A percentile compares a stretch with the other conserved stretches of the same genome.
These are phyloP conservation scores for Antitype chi DNA, from an alignment of 2,888 invertebrate species.

Conservation along the genomic window DNA sequence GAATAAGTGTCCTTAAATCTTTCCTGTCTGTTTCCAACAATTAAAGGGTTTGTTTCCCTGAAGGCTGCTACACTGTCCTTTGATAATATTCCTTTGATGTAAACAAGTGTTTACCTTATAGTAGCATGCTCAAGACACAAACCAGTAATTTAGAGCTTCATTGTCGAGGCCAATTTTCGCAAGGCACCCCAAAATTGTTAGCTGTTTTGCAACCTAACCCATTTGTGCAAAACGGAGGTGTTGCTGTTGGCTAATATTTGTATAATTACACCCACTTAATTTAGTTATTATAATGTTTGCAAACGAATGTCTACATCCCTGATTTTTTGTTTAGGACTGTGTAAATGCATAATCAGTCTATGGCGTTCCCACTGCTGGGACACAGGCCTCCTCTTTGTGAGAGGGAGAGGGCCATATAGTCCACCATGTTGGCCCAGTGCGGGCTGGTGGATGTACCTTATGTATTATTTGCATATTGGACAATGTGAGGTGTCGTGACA, in stretches of 20 bases:
- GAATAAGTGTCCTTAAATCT: not conserved
- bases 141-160: slow-evolving; percentile 38
- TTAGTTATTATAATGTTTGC: slow-evolving; percentile 36
- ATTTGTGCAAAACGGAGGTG: slow-evolving; percentile 59
- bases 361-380: not conserved
- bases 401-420: not conserved
- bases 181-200: slow-evolving; percentile 64
- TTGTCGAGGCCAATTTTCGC: slow-evolving; percentile 63
- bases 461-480: slow-evolving; percentile 17
- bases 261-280: slow-evolving; percentile 60
- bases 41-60: not conserved
- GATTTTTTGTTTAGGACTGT: slow-evolving; percentile 6
- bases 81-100: slow-evolving; percentile 21
- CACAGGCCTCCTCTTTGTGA: not conserved
- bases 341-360: not conserved
- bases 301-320: slow-evolving; percentile 36
- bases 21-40: not conserved
- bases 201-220: slow-evolving; percentile 60
- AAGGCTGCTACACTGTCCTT: not conserved
- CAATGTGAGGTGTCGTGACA: slow-evolving; percentile 47
- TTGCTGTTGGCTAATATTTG: slow-evolving; percentile 66
- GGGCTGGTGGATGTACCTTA: not conserved
- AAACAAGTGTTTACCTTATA: slow-evolving; percentile 23
- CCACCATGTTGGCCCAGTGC: not conserved
- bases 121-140: slow-evolving; percentile 3